Base-by-base conservation (phyloP, 2,888 invertebrate species). In the Pachymerium ferrugineum region DNA sequence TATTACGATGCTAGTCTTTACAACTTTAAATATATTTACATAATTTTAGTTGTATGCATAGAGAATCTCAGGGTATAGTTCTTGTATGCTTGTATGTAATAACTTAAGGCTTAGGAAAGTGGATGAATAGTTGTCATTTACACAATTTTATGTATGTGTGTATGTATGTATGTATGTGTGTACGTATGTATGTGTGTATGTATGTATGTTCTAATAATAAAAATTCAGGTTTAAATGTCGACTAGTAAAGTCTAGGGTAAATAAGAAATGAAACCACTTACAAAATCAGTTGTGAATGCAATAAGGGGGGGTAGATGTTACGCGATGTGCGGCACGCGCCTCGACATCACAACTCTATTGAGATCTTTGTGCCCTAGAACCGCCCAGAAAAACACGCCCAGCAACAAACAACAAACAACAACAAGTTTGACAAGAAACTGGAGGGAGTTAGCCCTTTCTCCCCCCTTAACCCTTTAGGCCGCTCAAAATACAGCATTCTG, bases 301-400 rank as follows among this genome's bases (percentile, higher is more conserved):
- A 6, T 16, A 3, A 3, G 47, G 47, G 22, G 19, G 19, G 6
- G 47, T n/a, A n/a, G n/a, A n/a, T n/a, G 54, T 25, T 12, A 25
- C 25, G 25, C 54, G 54, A 54, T n/a, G 54, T 25, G 25, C 54
- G 54, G 54, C 54, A 54, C 54, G 54, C 25, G 54, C 54, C 54
- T 19, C 54, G 54, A 22, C 54, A 54, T 54, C 19, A 19, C 47
- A 22, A 47, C 19, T 47, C 47, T 47, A 47, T 47, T 47, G 47
- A 47, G 3, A 5, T 47, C 47, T 22, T 16, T 22, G 47, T 47
- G 47, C 47, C 47, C 47, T 38, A 47, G 47, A 47, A 47, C 16
- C 47, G 47, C 47, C 47, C 47, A 47, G 47, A 47, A 47, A 47
- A 47, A 47, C 47, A 47, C 47, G 47, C 47, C 47, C 47, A 47